These are phyloP conservation scores for Lycorma delicatula DNA, from an alignment of 1,140 invertebrate species.

Conservation along the genomic window DNA sequence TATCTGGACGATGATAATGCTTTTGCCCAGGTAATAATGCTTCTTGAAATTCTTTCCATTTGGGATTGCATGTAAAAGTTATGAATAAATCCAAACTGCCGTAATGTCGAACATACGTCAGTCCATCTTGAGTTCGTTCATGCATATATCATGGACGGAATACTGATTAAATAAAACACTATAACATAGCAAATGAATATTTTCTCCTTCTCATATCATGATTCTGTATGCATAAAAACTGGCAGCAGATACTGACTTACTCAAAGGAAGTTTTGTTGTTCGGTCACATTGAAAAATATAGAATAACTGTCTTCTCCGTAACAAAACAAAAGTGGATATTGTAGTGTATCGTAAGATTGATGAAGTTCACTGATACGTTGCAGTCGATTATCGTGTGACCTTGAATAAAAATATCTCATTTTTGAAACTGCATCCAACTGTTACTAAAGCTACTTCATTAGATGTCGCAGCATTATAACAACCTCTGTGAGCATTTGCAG, in stretches of 20 bases:
- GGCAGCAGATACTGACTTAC: conserved; percentile 29
- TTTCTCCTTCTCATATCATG: conserved; percentile 14
- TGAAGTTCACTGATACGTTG: conserved; percentile 27
- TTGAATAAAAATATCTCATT: conserved; percentile 29
- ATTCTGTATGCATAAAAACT: conserved; percentile 30
- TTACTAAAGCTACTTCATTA: conserved; percentile 27
- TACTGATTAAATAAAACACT: conserved; percentile 35
- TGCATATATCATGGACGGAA: conserved; percentile 39
- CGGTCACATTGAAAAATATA: conserved; percentile 9
- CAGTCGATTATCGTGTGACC: conserved; percentile 20
- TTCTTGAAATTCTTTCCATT: conserved; percentile 19
- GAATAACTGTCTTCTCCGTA: conserved; percentile 28
- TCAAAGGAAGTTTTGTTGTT: conserved; percentile 7
- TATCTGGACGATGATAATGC: conserved; percentile 17
- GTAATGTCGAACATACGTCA: conserved; percentile 20
- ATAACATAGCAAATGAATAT: conserved; percentile 24
- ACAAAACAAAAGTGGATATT: conserved; percentile 37
- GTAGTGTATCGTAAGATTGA: conserved; percentile 34
- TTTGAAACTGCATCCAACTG: conserved; percentile 28
- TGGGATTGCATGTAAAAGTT: conserved; percentile 19
- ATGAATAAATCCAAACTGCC: conserved; percentile 23
- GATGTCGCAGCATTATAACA: conserved; percentile 29
- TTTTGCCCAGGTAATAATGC: conserved; percentile 11
- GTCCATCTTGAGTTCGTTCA: conserved; percentile 31
- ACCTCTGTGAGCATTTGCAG: conserved; percentile 28